Evolutionary conservation across 2,888 invertebrate genomes (phyloP).

Genomic region (Exephanes ischioxanthus): DNA sequence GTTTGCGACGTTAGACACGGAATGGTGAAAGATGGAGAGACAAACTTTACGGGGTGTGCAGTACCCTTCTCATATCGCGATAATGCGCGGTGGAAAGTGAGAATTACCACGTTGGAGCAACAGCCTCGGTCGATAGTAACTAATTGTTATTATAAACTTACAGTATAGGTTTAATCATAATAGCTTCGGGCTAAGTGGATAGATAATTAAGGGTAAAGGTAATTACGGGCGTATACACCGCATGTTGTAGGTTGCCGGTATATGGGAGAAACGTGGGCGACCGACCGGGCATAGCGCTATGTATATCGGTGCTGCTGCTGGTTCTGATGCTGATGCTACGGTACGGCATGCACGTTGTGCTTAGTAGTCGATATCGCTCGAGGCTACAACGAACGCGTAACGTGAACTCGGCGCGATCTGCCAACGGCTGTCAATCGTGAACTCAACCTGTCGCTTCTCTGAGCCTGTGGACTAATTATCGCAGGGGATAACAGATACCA

Average conservation of each 20-base stretch:
- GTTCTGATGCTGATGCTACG: constrained; percentile 67
- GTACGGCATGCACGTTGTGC: constrained; percentile 76
- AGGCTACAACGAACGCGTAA: constrained; percentile 59
- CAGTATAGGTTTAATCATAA: constrained; percentile 84
- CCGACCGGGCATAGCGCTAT: constrained; percentile 43
- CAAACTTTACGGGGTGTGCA: constrained; percentile 41
- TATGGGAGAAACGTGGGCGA: constrained; percentile 35
- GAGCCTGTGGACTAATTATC: constrained; percentile 55
- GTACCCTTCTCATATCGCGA: constrained; percentile 12
- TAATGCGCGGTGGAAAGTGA: constrained; percentile 66
- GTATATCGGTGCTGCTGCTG: constrained; percentile 72
- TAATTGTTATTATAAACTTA: constrained; percentile 85
- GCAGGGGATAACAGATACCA: constrained; percentile 22
- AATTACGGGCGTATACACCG: constrained; percentile 82
- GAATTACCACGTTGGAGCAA: constrained; percentile 78
- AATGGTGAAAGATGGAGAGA: constrained; percentile 11
- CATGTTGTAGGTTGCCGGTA: constrained; percentile 47
- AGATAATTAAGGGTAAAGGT: constrained; percentile 85
- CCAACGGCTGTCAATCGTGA: constrained; percentile 78
- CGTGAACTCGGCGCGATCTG: constrained; percentile 62
- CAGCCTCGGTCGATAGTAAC: constrained; percentile 81
- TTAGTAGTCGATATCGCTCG: constrained; percentile 79
- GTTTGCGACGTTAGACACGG: background rate
- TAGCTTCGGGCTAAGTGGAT: constrained; percentile 85
- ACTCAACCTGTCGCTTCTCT: constrained; percentile 65